These are phyloP conservation scores for Habroteleia sp. DNA, from an alignment of 2,888 invertebrate species.

Conservation along the genomic window DNA sequence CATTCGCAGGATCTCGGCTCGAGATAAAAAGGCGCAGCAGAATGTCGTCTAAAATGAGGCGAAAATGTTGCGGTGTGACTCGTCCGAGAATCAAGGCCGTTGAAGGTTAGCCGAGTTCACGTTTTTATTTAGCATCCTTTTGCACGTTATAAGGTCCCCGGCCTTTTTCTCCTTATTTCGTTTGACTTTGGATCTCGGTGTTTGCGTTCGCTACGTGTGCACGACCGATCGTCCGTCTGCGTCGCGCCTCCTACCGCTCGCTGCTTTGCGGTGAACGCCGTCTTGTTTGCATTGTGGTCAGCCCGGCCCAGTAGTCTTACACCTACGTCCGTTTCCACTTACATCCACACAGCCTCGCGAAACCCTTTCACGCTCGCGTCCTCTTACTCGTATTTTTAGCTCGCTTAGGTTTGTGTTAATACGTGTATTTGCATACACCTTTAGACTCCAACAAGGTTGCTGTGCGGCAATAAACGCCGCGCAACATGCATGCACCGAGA, in stretches of 20 bases:
- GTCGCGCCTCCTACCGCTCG: constrained; percentile 50
- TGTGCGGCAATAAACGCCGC: constrained; percentile 48
- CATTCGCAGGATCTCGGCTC: constrained; percentile 13
- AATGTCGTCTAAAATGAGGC: constrained; percentile 62
- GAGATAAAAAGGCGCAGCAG: constrained; percentile 23
- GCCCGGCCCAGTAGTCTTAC: constrained; percentile 63
- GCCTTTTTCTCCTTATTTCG: constrained; percentile 41
- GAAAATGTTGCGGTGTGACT: constrained; percentile 64
- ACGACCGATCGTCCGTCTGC: neutral
- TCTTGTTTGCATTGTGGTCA: constrained; percentile 67
- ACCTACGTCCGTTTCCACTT: constrained; percentile 58
- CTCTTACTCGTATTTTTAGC: constrained; percentile 57
- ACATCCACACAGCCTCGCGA: constrained; percentile 45
- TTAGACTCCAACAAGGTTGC: constrained; percentile 49
- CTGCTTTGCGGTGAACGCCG: constrained; percentile 60
- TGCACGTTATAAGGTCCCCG: constrained; percentile 43
- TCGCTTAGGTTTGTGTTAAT: constrained; percentile 48
- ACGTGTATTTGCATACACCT: constrained; percentile 59
- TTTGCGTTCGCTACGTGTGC: constrained; percentile 5
- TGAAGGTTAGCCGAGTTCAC: constrained; percentile 71
- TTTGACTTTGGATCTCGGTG: constrained; percentile 6
- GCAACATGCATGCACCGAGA: constrained; percentile 28
- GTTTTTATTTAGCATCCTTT: constrained; percentile 62
- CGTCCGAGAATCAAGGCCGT: constrained; percentile 71
- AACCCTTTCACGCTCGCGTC: constrained; percentile 57